Percentiles rank a stretch among this genome's conserved stretches.
These are phyloP conservation scores for Galleria mellonella DNA, from an alignment of 1,140 invertebrate species.

Conservation along the genomic window DNA sequence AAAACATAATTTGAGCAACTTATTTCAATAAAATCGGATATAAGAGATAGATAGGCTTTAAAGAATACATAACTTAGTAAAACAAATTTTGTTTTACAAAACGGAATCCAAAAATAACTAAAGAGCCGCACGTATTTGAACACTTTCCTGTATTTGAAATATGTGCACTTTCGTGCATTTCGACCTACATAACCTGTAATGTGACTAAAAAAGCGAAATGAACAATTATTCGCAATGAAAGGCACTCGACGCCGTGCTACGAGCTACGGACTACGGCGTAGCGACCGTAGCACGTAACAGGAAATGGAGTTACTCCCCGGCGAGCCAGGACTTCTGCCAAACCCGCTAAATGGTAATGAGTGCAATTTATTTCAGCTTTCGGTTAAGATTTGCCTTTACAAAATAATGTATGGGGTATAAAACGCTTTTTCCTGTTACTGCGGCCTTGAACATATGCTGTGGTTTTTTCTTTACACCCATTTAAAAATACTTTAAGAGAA, in stretches of 20 bases:
- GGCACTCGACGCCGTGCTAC: slow-evolving; percentile 39
- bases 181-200: slow-evolving; percentile 30
- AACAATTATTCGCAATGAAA: slow-evolving; percentile 54
- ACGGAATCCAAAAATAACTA: too few relatives aligned
- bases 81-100: too few relatives aligned
- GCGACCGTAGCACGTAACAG: slow-evolving; percentile 56
- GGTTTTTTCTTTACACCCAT: background rate
- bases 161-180: slow-evolving; percentile 3
- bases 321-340: slow-evolving; percentile 47
- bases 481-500: background rate
- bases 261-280: slow-evolving; percentile 43
- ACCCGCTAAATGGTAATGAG: slow-evolving; percentile 53
- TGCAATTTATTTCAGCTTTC: slow-evolving; percentile 35
- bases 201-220: slow-evolving; percentile 33
- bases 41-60: too few relatives aligned
- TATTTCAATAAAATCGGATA: too few relatives aligned
- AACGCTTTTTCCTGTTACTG: background rate
- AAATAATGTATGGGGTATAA: background rate
- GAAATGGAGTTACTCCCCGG: slow-evolving; percentile 57
- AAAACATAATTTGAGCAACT: too few relatives aligned
- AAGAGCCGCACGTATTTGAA: too few relatives aligned
- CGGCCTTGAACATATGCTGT: background rate
- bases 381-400: slow-evolving; percentile 7
- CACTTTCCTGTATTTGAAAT: too few relatives aligned
- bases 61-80: too few relatives aligned